Conservation (phyloP, 2,113 vertebrate species). For the Gorsachius goisagi region DNA sequence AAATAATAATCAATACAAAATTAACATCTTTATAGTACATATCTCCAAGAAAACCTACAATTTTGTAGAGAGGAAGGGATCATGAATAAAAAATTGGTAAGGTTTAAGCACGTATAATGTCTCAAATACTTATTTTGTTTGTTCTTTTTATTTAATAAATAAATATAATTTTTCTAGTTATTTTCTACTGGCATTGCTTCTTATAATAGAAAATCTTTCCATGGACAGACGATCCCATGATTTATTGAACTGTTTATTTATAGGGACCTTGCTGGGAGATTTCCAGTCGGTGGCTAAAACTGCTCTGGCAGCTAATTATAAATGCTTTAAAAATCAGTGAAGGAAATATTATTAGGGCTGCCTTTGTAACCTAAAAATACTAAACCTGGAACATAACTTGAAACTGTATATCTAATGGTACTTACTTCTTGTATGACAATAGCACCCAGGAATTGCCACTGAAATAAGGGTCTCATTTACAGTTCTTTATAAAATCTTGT, state of each 20-base stretch:
- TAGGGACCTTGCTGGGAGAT: background rate
- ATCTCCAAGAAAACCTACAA: background rate
- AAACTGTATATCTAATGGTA: background rate
- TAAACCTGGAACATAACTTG: background rate
- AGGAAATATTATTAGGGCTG: background rate
- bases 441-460: background rate
- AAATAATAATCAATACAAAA: background rate
- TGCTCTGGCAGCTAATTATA: background rate
- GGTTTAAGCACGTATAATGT: background rate
- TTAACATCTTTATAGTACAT: background rate
- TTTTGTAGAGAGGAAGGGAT: background rate
- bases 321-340: background rate
- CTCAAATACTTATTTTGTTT: background rate
- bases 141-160: background rate
- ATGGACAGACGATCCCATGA: background rate
- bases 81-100: background rate
- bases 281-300: background rate
- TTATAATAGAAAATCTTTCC: background rate
- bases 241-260: background rate
- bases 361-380: background rate
- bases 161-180: background rate
- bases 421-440: background rate
- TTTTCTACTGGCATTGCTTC: background rate
- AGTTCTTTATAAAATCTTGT: background rate
- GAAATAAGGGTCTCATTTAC: background rate